Base-by-base conservation (phyloP, 2,113 vertebrate genomes). In the Pao palembangensis region DNA sequence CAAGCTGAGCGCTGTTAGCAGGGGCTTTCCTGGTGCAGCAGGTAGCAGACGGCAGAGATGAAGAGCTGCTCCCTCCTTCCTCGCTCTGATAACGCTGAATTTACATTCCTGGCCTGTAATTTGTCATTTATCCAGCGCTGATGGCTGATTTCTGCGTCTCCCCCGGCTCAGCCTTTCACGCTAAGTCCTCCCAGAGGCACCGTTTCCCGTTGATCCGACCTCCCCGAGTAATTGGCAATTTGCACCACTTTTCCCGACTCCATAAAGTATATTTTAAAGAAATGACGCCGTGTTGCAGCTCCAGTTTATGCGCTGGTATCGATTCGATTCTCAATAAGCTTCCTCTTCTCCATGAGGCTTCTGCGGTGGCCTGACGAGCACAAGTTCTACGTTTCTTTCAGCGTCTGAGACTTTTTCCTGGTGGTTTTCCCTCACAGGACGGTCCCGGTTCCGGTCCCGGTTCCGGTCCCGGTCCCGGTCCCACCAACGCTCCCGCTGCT, bases 151-250 rank as follows among this genome's bases (percentile, higher is more conserved):
- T 38, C 34, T 38, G 34, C 34, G 10, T 12, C 8, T 38, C 34
- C 34, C 34, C 34, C 34, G 11, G 34, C 34, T 38, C 34, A 38
- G 25, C 25, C 25, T 28, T 28, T 28, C 25, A 52, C 58, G 51
- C 59, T 62, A 42, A 73, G 51, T 60, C 64, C 34, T 61, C 63
- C 68, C 58, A 17, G 34, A 69, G 62, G 76, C 60, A 10, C 31
- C 31, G 23, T 75, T 72, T 64, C 21, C 47, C 21, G 60, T 65
- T 21, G 18, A 64, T 55, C 44, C 66, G 44, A 65, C 58, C 52
- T 56, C 19, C 8, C 41, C 19, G 12, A 38, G 50, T 80, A 75
- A 78, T 83, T 77, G 70, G 48, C 68, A 59, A 61, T 71, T 74
- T 76, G 51, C 52, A n/a, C 31, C 51, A 28, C 55, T 61, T 28